Conservation (phyloP, 64 coral and sea anemone species). For the Orbicella faveolata region DNA sequence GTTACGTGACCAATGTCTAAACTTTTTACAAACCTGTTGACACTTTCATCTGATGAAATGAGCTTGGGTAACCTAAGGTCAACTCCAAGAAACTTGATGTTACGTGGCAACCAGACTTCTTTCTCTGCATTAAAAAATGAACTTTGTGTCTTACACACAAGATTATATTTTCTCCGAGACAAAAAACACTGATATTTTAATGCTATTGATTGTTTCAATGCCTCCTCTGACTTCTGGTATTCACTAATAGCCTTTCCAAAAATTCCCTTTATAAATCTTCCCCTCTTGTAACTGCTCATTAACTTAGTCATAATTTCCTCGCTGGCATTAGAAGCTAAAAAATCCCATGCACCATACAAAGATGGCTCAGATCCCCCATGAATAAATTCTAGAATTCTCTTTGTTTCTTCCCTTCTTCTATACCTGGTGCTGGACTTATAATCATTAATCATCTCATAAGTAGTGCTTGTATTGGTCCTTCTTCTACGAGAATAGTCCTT, state of each 20-base stretch:
- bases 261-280: constrained; percentile 30
- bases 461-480: background rate
- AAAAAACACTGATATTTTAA: constrained; percentile 39
- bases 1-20: constrained; percentile 31
- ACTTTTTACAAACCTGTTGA: constrained; percentile 45
- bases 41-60: background rate
- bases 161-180: constrained; percentile 20
- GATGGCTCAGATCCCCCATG: constrained; percentile 33
- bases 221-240: constrained; percentile 37
- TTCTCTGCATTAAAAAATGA: constrained; percentile 30
- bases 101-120: background rate
- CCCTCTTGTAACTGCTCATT: constrained; percentile 27
- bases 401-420: constrained; percentile 7
- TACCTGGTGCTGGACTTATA: constrained; percentile 23
- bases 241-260: constrained; percentile 48
- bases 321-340: constrained; percentile 5
- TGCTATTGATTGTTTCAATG: constrained; percentile 27
- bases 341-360: constrained; percentile 49
- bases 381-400: constrained; percentile 30
- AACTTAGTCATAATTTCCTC: constrained; percentile 26
- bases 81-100: constrained; percentile 9
- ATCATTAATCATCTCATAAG: constrained; percentile 34
- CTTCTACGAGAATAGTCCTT: background rate
- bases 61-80: background rate
- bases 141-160: constrained; percentile 21